Evolutionary conservation across 1,140 invertebrate genomes (phyloP).

Genomic region (Leptoteleia sp.): DNA sequence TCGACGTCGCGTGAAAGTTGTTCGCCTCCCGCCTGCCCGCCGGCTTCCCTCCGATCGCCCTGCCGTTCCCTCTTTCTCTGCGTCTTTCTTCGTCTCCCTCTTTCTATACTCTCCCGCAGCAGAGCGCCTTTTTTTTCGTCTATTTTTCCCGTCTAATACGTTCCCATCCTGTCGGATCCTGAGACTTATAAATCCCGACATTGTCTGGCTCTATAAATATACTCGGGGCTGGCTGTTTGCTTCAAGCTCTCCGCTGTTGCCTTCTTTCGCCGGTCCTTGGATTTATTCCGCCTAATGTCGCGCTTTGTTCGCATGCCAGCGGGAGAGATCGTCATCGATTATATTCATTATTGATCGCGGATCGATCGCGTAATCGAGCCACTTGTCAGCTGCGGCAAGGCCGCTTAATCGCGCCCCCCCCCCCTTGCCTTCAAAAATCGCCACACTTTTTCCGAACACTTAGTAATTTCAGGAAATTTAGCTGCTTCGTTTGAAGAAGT

Average conservation of each 20-base stretch:
- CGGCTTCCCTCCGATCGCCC: slow-evolving; percentile 35
- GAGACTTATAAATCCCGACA: slow-evolving; percentile 67
- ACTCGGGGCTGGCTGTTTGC: slow-evolving; percentile 41
- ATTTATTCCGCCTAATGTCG: slow-evolving; percentile 67
- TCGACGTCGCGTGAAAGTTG: slow-evolving; percentile 74
- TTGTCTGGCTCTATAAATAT: slow-evolving; percentile 67
- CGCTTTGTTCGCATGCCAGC: slow-evolving; percentile 60
- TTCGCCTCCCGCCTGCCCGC: slow-evolving; percentile 59
- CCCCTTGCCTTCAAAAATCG: neutral
- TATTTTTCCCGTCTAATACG: slow-evolving; percentile 66
- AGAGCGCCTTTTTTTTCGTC: slow-evolving; percentile 44
- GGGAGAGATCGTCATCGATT: slow-evolving; percentile 50
- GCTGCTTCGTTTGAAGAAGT: too few relatives aligned
- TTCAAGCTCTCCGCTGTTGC: slow-evolving; percentile 26
- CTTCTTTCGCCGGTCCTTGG: slow-evolving; percentile 57
- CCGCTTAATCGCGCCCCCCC: slow-evolving; percentile 10
- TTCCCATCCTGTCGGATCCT: slow-evolving; percentile 68
- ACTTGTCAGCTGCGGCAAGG: slow-evolving; percentile 48
- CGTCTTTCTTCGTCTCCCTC: slow-evolving; percentile 28
- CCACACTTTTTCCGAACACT: too few relatives aligned
- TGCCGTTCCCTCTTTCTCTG: slow-evolving; percentile 17
- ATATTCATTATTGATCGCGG: slow-evolving; percentile 58
- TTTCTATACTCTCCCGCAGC: slow-evolving; percentile 39
- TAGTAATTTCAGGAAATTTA: too few relatives aligned
- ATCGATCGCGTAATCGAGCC: slow-evolving; percentile 55